Base-by-base conservation (phyloP, 1,140 invertebrate species). In the Forficula auricularia region DNA sequence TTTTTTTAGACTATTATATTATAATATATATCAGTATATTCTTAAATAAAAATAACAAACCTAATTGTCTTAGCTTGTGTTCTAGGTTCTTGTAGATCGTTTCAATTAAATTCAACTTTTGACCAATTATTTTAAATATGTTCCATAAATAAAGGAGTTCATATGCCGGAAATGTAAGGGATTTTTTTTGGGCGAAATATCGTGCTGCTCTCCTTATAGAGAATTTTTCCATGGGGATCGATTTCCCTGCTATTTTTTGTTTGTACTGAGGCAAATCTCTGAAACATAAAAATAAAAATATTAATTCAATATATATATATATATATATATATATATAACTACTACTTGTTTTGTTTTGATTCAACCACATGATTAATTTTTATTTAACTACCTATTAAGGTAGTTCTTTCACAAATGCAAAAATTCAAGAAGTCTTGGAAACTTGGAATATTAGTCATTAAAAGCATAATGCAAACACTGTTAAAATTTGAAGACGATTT, bases 221-320 rank as follows among this genome's bases (percentile, higher is more conserved):
- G 66, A 95, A 97, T 55, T 97, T 98, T 60, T 98, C 92, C 71
- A 95, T 82, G 12, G 92, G 91, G 48, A 97, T 63, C 6, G 90
- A 95, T 65, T 96, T 95, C 0, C 92, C 92, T 22, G 90, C 89
- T 43, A 97, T 90, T 43, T 82, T 69, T 57, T 92, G 83, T 54
- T 88, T 90, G 57, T 77, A 77, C 35, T 65, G 65, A 6, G 88
- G 84, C 14, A 82, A 79, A 50, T 78, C 72, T 47, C 82, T 86
- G 54, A 31, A 65, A 64, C 53, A 51, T 41, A 40, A 41, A 16
- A 37, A 38, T 3, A 20, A 41, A 40, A 19, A 18, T 6, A 22
- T 40, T 9, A 6, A n/a, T 40, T 40, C 3, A 40, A 37, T 4
- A 20, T 36, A n/a, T 9, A 32, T n/a, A 9, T 32, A 9, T 9